Evolutionary conservation across 2,113 vertebrate genomes (phyloP).

Genomic region (Sphaerodactylus townsendi): DNA sequence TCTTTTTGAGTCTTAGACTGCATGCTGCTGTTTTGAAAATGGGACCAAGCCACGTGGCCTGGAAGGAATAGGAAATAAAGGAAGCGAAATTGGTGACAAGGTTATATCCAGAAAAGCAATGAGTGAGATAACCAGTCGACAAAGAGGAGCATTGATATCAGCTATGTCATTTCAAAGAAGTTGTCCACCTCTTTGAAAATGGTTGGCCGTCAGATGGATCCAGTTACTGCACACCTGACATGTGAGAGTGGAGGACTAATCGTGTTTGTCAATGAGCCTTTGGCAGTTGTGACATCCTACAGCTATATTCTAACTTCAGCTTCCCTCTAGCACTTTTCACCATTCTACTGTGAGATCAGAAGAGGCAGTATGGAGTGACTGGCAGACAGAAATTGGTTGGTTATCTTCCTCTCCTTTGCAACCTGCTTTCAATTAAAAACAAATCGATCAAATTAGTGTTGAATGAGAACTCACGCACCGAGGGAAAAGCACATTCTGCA

Average conservation of each 20-base stretch:
- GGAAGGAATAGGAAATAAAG: constrained; percentile 61
- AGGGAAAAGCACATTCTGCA: constrained; percentile 36
- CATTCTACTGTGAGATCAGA: constrained; percentile 47
- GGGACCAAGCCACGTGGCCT: constrained; percentile 71
- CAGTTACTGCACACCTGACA: constrained; percentile 60
- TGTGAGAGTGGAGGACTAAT: constrained; percentile 52
- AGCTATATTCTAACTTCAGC: constrained; percentile 59
- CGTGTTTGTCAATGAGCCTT: constrained; percentile 59
- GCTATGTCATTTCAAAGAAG: constrained; percentile 61
- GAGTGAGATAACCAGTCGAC: constrained; percentile 59
- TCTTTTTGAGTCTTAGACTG: constrained; percentile 64
- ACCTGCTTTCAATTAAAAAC: constrained; percentile 47
- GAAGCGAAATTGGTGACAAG: constrained; percentile 54
- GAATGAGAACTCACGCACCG: constrained; percentile 15
- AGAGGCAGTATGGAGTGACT: constrained; percentile 31
- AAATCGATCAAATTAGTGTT: constrained; percentile 52
- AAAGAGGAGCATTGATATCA: constrained; percentile 55
- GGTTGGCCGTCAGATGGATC: constrained; percentile 57
- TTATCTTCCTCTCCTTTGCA: constrained; percentile 59
- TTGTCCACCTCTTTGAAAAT: constrained; percentile 64
- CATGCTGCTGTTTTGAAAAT: constrained; percentile 71
- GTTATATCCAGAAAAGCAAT: constrained; percentile 51
- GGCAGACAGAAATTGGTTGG: constrained; percentile 58
- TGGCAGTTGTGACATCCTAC: constrained; percentile 61
- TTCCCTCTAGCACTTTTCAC: constrained; percentile 60